Percentiles rank a stretch among this genome's conserved stretches.
phyloP scores from a whole-genome alignment of 1,140 invertebrate genomes.

The Ectropis grisescens region DNA sequence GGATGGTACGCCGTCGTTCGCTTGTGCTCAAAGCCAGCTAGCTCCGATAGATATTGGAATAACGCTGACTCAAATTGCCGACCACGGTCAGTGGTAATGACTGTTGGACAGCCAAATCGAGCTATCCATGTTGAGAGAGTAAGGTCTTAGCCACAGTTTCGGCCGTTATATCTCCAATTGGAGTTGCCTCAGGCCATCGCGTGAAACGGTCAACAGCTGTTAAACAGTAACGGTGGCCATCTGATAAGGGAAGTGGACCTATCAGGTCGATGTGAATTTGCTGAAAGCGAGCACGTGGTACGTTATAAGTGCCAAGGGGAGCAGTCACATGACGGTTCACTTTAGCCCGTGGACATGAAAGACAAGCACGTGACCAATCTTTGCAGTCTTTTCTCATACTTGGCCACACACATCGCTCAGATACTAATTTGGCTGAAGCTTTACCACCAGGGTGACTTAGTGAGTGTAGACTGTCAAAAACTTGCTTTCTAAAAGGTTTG shows the following conservation, averaged over 20 bases:
- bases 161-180: constrained; percentile 12
- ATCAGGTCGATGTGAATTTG: not conserved
- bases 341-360: not conserved
- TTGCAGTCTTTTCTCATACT: not conserved
- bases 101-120: constrained; percentile 3
- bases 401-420: not conserved
- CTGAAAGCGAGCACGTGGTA: not conserved
- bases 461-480: no score
- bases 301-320: not conserved
- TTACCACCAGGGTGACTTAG: no score
- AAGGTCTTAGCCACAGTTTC: constrained; percentile 30
- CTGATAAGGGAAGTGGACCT: not conserved
- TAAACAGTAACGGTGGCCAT: not conserved
- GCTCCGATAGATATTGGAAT: not conserved
- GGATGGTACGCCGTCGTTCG: constrained; percentile 3
- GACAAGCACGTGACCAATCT: not conserved
- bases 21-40: constrained; percentile 1
- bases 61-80: not conserved
- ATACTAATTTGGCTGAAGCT: not conserved
- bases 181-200: not conserved
- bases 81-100: not conserved
- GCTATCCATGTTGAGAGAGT: constrained; percentile 8
- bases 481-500: no score
- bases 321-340: not conserved
- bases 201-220: not conserved